Base-by-base conservation (phyloP, 2,888 invertebrate genomes). In the Leucophenga montana region DNA sequence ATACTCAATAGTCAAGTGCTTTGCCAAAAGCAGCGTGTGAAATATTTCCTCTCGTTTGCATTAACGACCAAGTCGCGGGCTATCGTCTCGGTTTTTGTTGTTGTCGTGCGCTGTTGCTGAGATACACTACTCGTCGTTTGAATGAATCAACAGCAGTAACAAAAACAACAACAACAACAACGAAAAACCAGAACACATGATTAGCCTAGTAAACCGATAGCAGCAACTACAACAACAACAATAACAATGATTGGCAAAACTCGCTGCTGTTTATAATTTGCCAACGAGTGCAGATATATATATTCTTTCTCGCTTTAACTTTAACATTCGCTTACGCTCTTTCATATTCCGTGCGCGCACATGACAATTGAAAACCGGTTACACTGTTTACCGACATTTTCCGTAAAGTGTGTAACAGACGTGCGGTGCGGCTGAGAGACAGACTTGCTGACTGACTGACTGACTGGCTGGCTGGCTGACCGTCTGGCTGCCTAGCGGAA, bases 101-200 rank as follows among this genome's bases (percentile, higher is more conserved):
- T 18, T 54, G 54, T 54, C 22, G 20, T 22, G n/a, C 50, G n/a
- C n/a, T n/a, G n/a, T n/a, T n/a, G n/a, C n/a, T n/a, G n/a, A n/a
- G n/a, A n/a, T n/a, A n/a, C 18, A 18, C n/a, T 20, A 20, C 18
- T 74, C 69, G 70, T 75, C 75, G 78, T 78, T 77, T 83, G 81
- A 85, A 86, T 86, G 86, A 85, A 85, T 83, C 81, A 79, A 73
- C 72, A 77, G 66, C 72, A 78, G 70, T 75, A 75, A 57, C 71
- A 77, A 70, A 71, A 72, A 64, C 67, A 48, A 67, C 54, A 69
- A 18, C 62, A 31, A 54, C 27, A 57, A 50, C 81, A 80, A 80
- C 83, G 77, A 73, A 78, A 86, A 85, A 86, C 82, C 85, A 85
- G 86, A 84, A 82, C 85, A 86, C 79, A 86, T 86, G 87, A 86